Conservation (phyloP, 1,140 invertebrate genomes). For the Drosophila punjabiensis region DNA sequence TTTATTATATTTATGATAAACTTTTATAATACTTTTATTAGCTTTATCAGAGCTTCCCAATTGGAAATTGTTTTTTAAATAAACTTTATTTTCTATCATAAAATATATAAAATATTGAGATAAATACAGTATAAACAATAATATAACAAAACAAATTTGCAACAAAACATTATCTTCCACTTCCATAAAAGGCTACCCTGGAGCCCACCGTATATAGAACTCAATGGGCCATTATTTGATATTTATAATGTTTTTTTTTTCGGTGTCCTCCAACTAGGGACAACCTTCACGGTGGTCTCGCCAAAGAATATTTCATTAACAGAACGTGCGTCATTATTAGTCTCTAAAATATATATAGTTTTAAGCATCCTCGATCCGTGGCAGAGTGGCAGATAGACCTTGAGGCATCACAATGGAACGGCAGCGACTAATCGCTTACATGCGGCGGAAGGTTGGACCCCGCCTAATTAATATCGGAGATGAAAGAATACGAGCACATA, state of each 20-base stretch:
- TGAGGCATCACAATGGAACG: constrained; percentile 44
- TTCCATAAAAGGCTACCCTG: neutral
- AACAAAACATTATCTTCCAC: constrained; percentile 4
- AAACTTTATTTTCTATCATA: neutral
- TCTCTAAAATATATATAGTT: neutral
- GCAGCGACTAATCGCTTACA: constrained; percentile 47
- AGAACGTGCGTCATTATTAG: constrained; percentile 46
- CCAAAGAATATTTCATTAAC: constrained; percentile 46
- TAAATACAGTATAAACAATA: neutral
- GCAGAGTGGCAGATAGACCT: neutral
- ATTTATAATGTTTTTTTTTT: constrained; percentile 11
- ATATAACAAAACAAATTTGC: neutral
- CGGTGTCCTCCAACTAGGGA: constrained; percentile 20
- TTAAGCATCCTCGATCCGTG: constrained; percentile 17
- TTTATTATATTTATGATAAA: neutral
- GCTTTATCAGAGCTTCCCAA: neutral
- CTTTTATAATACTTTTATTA: neutral
- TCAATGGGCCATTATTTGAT: constrained; percentile 37
- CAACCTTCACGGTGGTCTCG: constrained; percentile 44
- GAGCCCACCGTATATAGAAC: neutral
- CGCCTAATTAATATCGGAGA: constrained; percentile 47
- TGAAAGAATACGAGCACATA: constrained; percentile 23
- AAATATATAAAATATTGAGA: neutral
- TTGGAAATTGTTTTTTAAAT: neutral
- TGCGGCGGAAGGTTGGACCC: constrained; percentile 36